phyloP scores from a whole-genome alignment of 2,888 invertebrate genomes.

The Polylopha cassiicola region DNA sequence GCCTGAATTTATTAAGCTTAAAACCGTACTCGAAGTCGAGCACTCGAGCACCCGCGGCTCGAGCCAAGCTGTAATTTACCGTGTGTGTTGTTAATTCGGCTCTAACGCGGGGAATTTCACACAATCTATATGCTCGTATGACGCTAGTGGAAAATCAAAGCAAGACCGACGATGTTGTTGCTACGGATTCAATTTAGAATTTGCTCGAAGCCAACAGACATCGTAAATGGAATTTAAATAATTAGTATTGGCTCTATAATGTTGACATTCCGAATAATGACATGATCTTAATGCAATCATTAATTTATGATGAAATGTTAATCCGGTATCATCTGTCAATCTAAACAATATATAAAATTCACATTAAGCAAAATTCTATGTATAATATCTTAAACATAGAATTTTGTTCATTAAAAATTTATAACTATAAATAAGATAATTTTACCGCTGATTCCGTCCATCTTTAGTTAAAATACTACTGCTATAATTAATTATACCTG shows the following conservation, averaged over 20 bases:
- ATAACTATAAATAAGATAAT: too few species aligned
- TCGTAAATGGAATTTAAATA: slow-evolving; percentile 14
- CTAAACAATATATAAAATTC: neutral
- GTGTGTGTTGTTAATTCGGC: slow-evolving; percentile 43
- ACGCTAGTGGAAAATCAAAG: slow-evolving; percentile 19
- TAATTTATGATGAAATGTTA: too few species aligned
- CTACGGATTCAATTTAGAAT: slow-evolving; percentile 20
- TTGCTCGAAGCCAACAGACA: slow-evolving; percentile 11
- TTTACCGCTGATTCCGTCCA: too few species aligned
- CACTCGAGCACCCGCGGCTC: slow-evolving; percentile 19
- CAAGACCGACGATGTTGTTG: slow-evolving; percentile 11
- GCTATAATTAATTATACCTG: too few species aligned
- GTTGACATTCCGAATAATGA: too few species aligned
- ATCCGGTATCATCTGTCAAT: too few species aligned
- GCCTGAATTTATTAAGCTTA: slow-evolving; percentile 38
- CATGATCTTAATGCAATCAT: too few species aligned
- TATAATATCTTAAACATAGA: too few species aligned
- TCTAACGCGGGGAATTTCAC: slow-evolving; percentile 41
- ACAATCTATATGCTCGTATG: slow-evolving; percentile 22
- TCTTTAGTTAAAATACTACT: too few species aligned
- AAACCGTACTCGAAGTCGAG: slow-evolving; percentile 27
- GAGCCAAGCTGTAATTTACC: slow-evolving; percentile 36
- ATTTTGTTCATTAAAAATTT: too few species aligned
- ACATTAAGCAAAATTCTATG: too few species aligned
- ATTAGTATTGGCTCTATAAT: slow-evolving; percentile 4